These are phyloP conservation scores for Sarcophaga bullata DNA, from an alignment of 1,140 invertebrate genomes.

Conservation along the genomic window DNA sequence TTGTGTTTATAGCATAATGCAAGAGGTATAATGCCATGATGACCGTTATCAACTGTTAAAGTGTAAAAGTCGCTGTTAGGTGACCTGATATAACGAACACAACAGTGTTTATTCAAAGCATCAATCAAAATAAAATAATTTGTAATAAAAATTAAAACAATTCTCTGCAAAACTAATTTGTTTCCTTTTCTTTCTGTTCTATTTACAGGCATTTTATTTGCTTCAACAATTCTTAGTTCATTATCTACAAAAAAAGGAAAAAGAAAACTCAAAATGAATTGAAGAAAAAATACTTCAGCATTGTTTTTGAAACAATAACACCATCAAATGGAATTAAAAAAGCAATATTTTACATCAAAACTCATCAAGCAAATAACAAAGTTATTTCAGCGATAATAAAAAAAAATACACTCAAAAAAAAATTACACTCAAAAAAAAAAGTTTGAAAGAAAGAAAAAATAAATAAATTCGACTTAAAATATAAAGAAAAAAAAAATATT, in stretches of 20 bases:
- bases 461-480: neutral
- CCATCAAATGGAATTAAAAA: slow-evolving; percentile 35
- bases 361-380: slow-evolving; percentile 22
- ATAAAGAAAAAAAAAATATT: slow-evolving; percentile 11
- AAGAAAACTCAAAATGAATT: neutral
- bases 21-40: too few relatives aligned
- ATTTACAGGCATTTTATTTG: neutral
- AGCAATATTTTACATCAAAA: slow-evolving; percentile 38
- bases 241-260: neutral
- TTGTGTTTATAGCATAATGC: too few relatives aligned
- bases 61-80: too few relatives aligned
- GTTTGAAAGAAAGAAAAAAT: too few relatives aligned
- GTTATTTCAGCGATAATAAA: slow-evolving; percentile 35
- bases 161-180: too few relatives aligned
- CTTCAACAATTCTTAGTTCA: neutral
- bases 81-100: too few relatives aligned
- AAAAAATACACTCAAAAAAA: neutral
- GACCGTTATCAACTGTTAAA: too few relatives aligned
- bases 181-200: neutral
- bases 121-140: too few relatives aligned
- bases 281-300: neutral
- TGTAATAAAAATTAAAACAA: too few relatives aligned
- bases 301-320: slow-evolving; percentile 4
- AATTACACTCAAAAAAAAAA: neutral
- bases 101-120: too few relatives aligned